phyloP scores from a whole-genome alignment of 2,113 vertebrate genomes.

The Psilopsiagon aurifrons region DNA sequence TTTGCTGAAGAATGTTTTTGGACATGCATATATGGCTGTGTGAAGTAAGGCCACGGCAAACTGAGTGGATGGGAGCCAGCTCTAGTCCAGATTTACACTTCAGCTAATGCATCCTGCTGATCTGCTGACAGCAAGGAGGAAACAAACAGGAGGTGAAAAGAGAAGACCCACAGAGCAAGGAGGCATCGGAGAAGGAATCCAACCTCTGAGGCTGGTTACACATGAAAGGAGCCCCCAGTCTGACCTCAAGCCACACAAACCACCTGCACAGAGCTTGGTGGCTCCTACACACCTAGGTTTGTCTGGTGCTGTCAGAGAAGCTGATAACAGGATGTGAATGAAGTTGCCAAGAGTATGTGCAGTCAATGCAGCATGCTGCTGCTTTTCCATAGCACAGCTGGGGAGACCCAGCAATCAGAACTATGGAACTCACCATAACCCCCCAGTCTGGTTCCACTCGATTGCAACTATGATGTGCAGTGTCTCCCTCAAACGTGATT shows the following conservation, averaged over 20 bases:
- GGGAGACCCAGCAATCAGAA: background rate
- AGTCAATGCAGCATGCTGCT: accelerated
- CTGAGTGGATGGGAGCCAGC: background rate
- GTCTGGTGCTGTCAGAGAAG: background rate
- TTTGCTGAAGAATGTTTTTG: constrained; percentile 23
- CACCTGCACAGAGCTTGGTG: background rate
- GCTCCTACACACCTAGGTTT: background rate
- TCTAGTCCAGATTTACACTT: background rate
- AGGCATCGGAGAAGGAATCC: background rate
- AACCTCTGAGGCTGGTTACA: background rate
- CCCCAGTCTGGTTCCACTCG: background rate
- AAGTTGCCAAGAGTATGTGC: background rate
- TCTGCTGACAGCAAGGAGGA: constrained; percentile 54
- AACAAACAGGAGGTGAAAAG: constrained; percentile 53
- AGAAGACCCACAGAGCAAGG: constrained; percentile 39
- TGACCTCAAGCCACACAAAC: background rate
- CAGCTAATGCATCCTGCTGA: constrained; percentile 35
- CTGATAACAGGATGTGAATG: background rate
- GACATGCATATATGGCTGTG: background rate
- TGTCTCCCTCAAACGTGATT: background rate
- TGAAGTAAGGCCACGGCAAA: constrained; percentile 11
- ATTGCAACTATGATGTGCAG: background rate
- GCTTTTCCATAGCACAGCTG: background rate
- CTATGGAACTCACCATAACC: background rate
- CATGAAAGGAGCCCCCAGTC: background rate